phyloP scores from a whole-genome alignment of 2,797 vertebrate genomes.

The Chaenodraco wilsoni region DNA sequence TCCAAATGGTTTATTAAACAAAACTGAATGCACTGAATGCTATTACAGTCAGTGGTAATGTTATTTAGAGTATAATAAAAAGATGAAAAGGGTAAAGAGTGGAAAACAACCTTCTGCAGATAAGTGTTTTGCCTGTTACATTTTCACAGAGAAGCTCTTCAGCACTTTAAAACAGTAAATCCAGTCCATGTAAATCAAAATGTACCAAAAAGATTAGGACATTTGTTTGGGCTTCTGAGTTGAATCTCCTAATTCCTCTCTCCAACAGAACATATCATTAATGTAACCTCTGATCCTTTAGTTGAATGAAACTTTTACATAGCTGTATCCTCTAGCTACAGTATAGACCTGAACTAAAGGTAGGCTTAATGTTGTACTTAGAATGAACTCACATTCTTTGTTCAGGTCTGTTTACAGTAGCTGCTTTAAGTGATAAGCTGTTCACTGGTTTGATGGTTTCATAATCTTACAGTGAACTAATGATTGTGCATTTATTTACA shows the following conservation, averaged over 20 bases:
- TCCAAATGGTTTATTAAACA: slow-evolving; percentile 18
- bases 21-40: slow-evolving; percentile 12
- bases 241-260: background rate
- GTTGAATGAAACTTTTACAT: background rate
- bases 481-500: slow-evolving; percentile 15
- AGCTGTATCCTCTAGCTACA: background rate
- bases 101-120: background rate
- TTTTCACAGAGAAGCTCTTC: background rate
- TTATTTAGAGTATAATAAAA: slow-evolving; percentile 10
- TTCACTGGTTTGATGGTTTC: background rate
- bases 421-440: slow-evolving; percentile 18
- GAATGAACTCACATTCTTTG: slow-evolving; percentile 1
- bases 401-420: background rate
- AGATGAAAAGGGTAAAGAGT: background rate
- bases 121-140: background rate
- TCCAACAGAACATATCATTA: background rate
- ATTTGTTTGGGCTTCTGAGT: background rate
- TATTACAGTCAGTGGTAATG: background rate
- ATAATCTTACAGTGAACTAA: background rate
- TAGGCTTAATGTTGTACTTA: background rate
- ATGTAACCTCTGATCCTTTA: background rate
- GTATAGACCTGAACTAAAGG: slow-evolving; percentile 5
- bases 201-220: background rate
- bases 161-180: background rate
- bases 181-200: background rate